Evolutionary conservation across 92 coral and sea anemone genomes (phyloP).

Genomic region (Phenganax subtilis): DNA sequence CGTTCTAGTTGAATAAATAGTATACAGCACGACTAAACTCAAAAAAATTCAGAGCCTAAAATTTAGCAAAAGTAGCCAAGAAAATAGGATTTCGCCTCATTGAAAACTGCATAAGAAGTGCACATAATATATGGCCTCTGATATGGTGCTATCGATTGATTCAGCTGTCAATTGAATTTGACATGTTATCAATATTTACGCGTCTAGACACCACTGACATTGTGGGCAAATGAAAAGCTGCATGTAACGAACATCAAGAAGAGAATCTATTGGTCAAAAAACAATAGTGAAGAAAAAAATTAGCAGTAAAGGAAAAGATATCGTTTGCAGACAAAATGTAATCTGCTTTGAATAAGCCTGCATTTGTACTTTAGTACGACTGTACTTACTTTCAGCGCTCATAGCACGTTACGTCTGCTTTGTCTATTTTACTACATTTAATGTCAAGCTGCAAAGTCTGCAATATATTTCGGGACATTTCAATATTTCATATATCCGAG

Average conservation of each 20-base stretch:
- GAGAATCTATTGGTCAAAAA: neutral
- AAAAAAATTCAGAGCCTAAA: no score
- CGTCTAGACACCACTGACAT: constrained; percentile 15
- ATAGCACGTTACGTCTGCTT: neutral
- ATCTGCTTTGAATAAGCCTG: constrained; percentile 8
- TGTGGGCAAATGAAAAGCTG: neutral
- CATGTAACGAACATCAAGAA: neutral
- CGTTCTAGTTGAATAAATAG: no score
- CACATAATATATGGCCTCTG: no score
- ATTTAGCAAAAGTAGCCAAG: no score
- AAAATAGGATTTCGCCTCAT: no score
- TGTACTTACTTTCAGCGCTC: neutral
- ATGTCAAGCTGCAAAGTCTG: neutral
- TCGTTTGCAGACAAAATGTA: neutral
- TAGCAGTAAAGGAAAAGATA: neutral
- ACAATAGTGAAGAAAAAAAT: neutral
- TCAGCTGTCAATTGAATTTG: constrained; percentile 5
- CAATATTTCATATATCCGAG: no score
- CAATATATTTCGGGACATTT: no score
- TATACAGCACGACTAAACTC: no score
- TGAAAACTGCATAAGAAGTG: no score
- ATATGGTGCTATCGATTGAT: neutral
- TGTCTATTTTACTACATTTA: neutral
- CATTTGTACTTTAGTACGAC: constrained; percentile 7
- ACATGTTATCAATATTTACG: neutral